These are phyloP conservation scores for Mesocricetus auratus DNA, from an alignment of 2,113 vertebrate species.

Conservation along the genomic window DNA sequence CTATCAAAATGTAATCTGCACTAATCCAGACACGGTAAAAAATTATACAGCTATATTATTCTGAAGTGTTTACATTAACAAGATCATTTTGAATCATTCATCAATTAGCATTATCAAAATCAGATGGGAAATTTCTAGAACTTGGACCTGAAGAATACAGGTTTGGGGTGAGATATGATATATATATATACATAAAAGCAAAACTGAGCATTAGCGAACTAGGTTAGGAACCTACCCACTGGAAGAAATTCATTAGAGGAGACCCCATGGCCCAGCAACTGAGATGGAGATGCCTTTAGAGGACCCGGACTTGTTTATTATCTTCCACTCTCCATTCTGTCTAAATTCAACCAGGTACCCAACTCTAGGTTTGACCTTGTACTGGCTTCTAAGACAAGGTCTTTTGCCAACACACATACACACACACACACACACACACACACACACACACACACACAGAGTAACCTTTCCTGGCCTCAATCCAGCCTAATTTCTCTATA, in stretches of 20 bases:
- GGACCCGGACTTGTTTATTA: not conserved
- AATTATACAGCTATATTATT: slow-evolving; percentile 64
- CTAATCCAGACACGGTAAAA: slow-evolving; percentile 68
- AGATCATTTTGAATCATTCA: slow-evolving; percentile 86
- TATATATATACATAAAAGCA: slow-evolving; percentile 64
- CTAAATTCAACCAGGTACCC: not conserved
- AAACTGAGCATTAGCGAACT: slow-evolving; percentile 40
- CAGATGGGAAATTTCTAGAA: slow-evolving; percentile 82
- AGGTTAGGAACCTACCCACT: slow-evolving; percentile 55
- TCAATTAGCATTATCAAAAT: slow-evolving; percentile 84
- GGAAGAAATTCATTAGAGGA: slow-evolving; percentile 64
- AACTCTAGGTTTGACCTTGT: not conserved
- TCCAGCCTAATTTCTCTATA: not conserved
- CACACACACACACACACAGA: not conserved
- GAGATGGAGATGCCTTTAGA: not conserved
- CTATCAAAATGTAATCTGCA: slow-evolving; percentile 64
- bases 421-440: not conserved
- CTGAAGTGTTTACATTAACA: slow-evolving; percentile 69
- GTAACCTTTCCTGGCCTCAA: not conserved
- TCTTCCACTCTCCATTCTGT: not conserved
- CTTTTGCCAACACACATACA: not conserved
- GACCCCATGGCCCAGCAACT: slow-evolving; percentile 10
- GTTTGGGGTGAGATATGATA: slow-evolving; percentile 74
- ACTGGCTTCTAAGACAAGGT: not conserved
- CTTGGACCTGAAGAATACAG: slow-evolving; percentile 71